phyloP scores from a whole-genome alignment of 2,797 vertebrate genomes.

The Oreochromis grahami region DNA sequence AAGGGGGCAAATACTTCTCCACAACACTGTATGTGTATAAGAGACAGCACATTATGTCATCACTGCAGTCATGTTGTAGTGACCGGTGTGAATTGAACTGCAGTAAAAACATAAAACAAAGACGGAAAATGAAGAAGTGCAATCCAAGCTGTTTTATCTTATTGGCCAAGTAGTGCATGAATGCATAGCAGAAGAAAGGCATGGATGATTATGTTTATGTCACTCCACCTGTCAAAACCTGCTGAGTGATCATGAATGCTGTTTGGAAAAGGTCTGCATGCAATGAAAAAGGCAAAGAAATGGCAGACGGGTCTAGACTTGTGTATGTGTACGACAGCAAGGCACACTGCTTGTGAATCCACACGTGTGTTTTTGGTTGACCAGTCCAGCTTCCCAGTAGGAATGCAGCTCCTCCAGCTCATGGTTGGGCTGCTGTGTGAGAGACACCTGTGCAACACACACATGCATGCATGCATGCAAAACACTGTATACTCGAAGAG shows the following conservation, averaged over 20 bases:
- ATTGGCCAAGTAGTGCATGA: background rate
- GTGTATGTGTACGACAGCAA: background rate
- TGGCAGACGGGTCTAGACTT: constrained; percentile 12
- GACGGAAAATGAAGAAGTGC: background rate
- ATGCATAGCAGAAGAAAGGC: constrained; percentile 10
- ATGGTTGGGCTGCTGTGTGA: constrained; percentile 30
- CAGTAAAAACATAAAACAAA: background rate
- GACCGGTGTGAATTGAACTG: background rate
- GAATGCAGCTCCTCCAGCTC: constrained; percentile 32
- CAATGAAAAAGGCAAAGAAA: constrained; percentile 38
- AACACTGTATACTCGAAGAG: background rate
- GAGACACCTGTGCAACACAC: constrained; percentile 45
- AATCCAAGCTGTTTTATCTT: constrained; percentile 5
- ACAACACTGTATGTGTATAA: background rate
- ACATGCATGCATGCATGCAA: background rate
- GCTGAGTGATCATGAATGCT: constrained; percentile 48
- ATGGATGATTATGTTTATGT: constrained; percentile 21
- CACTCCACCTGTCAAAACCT: constrained; percentile 40
- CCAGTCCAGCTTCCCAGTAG: background rate
- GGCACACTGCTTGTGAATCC: background rate
- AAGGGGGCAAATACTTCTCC: background rate
- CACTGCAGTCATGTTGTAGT: background rate
- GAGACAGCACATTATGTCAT: background rate
- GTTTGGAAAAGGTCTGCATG: constrained; percentile 54
- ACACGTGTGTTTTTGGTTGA: background rate